phyloP scores from a whole-genome alignment of 2,888 invertebrate genomes.

The Cephus sareptanus region DNA sequence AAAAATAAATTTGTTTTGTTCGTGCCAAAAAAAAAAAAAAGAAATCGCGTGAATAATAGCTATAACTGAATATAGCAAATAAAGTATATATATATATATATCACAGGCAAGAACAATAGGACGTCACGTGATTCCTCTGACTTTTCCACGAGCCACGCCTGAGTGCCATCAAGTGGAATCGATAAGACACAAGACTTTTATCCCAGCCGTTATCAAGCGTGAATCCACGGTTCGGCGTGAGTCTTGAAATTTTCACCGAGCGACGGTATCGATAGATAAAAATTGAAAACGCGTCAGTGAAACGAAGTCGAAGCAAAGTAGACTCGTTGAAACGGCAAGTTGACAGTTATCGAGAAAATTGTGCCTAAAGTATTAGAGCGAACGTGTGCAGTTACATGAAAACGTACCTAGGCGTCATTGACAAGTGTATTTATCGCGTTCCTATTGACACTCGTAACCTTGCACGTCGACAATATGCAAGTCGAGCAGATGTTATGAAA shows the following conservation, averaged over 20 bases:
- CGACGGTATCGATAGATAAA: not conserved
- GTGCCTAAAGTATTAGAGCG: not conserved
- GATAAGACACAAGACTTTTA: not conserved
- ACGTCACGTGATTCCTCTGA: not conserved
- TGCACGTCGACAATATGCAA: not conserved
- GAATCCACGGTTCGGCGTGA: not conserved
- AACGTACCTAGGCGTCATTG: not conserved
- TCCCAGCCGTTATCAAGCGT: not conserved
- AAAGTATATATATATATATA: not conserved
- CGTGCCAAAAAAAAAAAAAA: not conserved
- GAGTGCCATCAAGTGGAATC: not conserved
- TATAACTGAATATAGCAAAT: not conserved
- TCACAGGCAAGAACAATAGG: not conserved
- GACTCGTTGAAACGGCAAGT: not conserved
- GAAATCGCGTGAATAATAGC: not conserved
- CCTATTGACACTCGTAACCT: not conserved
- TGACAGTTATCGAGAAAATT: not conserved
- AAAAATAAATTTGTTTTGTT: not conserved
- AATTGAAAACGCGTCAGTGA: not conserved
- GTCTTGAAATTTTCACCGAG: not conserved
- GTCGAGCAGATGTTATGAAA: not conserved
- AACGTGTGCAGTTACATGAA: not conserved
- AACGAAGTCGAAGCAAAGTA: not conserved
- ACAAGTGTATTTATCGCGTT: not conserved
- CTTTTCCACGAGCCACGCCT: not conserved